These are phyloP conservation scores for Cynopterus sphinx DNA, from an alignment of 2,797 vertebrate genomes.

Conservation along the genomic window DNA sequence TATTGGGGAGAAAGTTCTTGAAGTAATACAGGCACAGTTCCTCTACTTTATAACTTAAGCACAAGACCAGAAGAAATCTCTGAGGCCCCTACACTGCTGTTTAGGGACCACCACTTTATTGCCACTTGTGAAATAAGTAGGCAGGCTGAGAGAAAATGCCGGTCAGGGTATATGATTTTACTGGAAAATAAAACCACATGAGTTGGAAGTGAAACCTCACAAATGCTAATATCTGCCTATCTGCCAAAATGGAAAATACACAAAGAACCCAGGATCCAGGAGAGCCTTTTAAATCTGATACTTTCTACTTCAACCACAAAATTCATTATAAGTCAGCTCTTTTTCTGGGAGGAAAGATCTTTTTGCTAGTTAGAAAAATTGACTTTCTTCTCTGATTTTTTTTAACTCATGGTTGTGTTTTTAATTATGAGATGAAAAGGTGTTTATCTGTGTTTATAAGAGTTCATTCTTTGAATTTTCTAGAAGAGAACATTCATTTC, in stretches of 20 bases:
- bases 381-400: not conserved
- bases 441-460: not conserved
- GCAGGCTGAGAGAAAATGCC: not conserved
- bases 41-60: not conserved
- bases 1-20: not conserved
- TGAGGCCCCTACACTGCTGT: not conserved
- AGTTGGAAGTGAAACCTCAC: conserved; percentile 60
- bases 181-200: conserved; percentile 35
- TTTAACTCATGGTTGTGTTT: not conserved
- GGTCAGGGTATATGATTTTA: conserved; percentile 21
- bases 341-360: not conserved
- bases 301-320: not conserved
- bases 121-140: not conserved
- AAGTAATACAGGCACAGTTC: not conserved
- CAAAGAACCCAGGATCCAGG: not conserved
- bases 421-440: not conserved
- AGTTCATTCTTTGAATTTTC: not conserved
- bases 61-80: not conserved
- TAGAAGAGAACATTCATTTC: not conserved
- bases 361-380: not conserved
- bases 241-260: conserved; percentile 51
- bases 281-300: not conserved
- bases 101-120: not conserved
- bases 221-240: not conserved
- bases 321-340: not conserved